Base-by-base conservation (phyloP, 2,888 invertebrate genomes). In the Schizaphis graminum region DNA sequence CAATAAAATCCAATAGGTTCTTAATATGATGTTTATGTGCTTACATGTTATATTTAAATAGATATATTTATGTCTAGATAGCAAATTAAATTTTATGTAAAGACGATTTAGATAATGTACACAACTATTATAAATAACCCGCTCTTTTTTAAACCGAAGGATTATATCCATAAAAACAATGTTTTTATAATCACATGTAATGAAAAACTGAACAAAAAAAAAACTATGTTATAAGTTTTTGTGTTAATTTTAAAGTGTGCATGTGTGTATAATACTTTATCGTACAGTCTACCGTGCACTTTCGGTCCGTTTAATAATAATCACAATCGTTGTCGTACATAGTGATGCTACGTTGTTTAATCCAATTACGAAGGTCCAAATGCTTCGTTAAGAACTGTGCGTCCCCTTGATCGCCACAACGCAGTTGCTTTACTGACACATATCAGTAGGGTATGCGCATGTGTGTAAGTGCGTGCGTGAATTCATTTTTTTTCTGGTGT, bases 321-420 rank as follows among this genome's bases (percentile, higher is more conserved):
- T 44, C 41, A 57, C 41, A 44, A 89, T 89, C n/a, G 57, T 57
- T 57, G 56, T 57, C 28, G 41, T 53, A 56, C 26, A 26, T 41
- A 41, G 49, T 21, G 90, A 24, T 21, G 16, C 77, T 26, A 35
- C 35, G 49, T 77, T 41, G 77, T 53, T 49, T 77, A 77, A 91
- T 91, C 67, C 91, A 53, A 91, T 53, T 91, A 77, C 77, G 21
- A n/a, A n/a, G 91, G 91, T 49, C 24, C 90, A 35, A 24, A 49
- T 49, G 56, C 56, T 57, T 89, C 89, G 91, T 77, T 77, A 77
- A 91, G 67, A 77, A 35, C 56, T n/a, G 8, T n/a, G 8, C 49
- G 67, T 47, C 47, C 90, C 4, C 47, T 11, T 26, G 88, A 56
- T 56, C 88, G 41, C 13, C 35, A 35, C 35, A 21, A 35, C 77